Conservation (phyloP, 1,140 invertebrate species). For the Drosophila arizonae region DNA sequence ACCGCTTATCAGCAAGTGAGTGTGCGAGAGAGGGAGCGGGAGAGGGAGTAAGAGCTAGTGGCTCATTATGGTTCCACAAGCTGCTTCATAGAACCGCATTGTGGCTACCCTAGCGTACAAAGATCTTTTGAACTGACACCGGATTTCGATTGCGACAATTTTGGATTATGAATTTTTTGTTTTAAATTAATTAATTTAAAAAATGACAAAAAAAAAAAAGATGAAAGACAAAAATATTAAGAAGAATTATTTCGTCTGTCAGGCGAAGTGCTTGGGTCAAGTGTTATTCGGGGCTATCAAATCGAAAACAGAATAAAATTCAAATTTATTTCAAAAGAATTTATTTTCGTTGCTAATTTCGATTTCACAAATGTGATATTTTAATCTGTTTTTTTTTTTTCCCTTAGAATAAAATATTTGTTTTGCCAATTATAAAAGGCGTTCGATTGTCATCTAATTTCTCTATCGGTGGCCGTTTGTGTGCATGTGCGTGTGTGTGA, state of each 20-base stretch:
- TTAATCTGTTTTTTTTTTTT: slow-evolving; percentile 3
- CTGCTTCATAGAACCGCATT: not conserved
- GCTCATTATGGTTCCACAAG: not conserved
- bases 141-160: slow-evolving; percentile 40
- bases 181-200: slow-evolving; percentile 29
- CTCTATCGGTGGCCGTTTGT: slow-evolving; percentile 30
- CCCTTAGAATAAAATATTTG: slow-evolving; percentile 2
- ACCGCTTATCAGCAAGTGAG: slow-evolving; percentile 13
- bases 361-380: slow-evolving; percentile 3
- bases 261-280: slow-evolving; percentile 19
- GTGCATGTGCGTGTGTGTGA: not conserved
- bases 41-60: not conserved
- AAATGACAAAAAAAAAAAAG: not conserved
- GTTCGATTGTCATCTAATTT: slow-evolving; percentile 54
- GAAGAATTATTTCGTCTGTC: slow-evolving; percentile 42
- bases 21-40: not conserved
- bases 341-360: slow-evolving; percentile 22
- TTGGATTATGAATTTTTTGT: not conserved
- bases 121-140: slow-evolving; percentile 22
- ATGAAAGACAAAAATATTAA: too few species aligned
- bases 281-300: slow-evolving; percentile 26
- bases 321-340: slow-evolving; percentile 3
- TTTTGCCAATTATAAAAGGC: slow-evolving; percentile 62
- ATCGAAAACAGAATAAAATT: not conserved
- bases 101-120: not conserved